phyloP scores from a whole-genome alignment of 2,888 invertebrate genomes.

The Carabus problematicus region DNA sequence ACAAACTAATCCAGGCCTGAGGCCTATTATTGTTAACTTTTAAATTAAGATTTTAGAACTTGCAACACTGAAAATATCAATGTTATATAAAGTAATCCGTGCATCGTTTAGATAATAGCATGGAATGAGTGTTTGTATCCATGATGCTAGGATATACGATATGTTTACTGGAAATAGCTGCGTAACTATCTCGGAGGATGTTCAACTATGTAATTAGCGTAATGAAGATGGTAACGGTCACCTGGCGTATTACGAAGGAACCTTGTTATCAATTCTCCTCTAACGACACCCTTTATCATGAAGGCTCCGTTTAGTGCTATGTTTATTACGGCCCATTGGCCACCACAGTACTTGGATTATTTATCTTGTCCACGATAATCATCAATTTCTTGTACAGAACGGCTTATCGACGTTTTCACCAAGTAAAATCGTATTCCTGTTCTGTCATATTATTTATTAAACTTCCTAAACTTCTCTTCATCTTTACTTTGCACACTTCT shows the following conservation, averaged over 20 bases:
- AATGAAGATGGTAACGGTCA: conserved; percentile 30
- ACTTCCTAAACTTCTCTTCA: too few relatives aligned
- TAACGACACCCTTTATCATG: conserved; percentile 22
- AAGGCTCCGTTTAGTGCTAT: conserved; percentile 20
- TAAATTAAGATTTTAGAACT: too few relatives aligned
- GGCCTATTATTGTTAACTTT: too few relatives aligned
- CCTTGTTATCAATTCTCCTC: conserved; percentile 19
- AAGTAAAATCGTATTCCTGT: neutral
- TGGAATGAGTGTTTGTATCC: too few relatives aligned
- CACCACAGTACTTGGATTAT: neutral
- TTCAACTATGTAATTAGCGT: conserved; percentile 30
- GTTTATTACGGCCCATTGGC: conserved; percentile 12
- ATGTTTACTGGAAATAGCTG: neutral
- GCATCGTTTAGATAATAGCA: too few relatives aligned
- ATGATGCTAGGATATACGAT: too few relatives aligned
- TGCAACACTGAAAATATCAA: too few relatives aligned
- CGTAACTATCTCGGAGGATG: conserved; percentile 27
- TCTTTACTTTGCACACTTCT: too few relatives aligned
- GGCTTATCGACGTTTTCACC: neutral
- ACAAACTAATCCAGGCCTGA: too few relatives aligned
- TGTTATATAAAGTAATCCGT: too few relatives aligned
- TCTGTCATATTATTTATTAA: too few relatives aligned
- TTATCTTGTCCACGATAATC: conserved; percentile 17
- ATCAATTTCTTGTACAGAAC: conserved; percentile 18
- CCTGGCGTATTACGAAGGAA: neutral